Conservation (phyloP, 2,888 invertebrate genomes). For the Germaria angustata region DNA sequence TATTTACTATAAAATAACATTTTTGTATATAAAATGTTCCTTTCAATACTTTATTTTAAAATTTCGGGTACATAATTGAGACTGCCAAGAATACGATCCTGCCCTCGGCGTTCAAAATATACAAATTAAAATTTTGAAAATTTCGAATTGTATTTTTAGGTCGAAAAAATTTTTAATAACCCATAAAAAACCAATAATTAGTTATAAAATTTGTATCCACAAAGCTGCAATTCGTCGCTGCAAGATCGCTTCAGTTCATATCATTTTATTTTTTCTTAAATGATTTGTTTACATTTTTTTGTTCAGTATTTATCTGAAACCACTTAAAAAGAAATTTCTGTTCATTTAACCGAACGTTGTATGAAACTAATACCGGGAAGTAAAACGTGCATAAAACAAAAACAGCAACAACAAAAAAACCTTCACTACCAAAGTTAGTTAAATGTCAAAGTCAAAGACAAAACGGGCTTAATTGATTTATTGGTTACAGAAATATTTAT, state of each 20-base stretch:
- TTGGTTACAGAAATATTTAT: slow-evolving; percentile 55
- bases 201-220: not conserved
- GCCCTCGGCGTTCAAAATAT: too few relatives aligned
- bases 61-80: too few relatives aligned
- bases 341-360: slow-evolving; percentile 17
- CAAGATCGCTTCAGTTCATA: too few relatives aligned
- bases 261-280: slow-evolving; percentile 2
- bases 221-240: too few relatives aligned
- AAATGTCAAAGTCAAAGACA: slow-evolving; percentile 66
- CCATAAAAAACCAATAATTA: not conserved
- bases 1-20: too few relatives aligned
- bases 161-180: too few relatives aligned
- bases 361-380: slow-evolving; percentile 63
- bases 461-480: slow-evolving; percentile 64
- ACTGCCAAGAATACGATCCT: too few relatives aligned
- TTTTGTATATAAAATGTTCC: too few relatives aligned
- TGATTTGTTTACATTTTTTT: not conserved
- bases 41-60: too few relatives aligned
- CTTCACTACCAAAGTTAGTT: slow-evolving; percentile 51
- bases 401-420: slow-evolving; percentile 39
- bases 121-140: too few relatives aligned
- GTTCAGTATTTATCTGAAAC: slow-evolving; percentile 35
- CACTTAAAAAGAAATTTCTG: slow-evolving; percentile 42
- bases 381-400: slow-evolving; percentile 24
- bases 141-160: too few relatives aligned